Evolutionary conservation across 2,888 invertebrate genomes (phyloP).

Genomic region (Ophonus ardosiacus): DNA sequence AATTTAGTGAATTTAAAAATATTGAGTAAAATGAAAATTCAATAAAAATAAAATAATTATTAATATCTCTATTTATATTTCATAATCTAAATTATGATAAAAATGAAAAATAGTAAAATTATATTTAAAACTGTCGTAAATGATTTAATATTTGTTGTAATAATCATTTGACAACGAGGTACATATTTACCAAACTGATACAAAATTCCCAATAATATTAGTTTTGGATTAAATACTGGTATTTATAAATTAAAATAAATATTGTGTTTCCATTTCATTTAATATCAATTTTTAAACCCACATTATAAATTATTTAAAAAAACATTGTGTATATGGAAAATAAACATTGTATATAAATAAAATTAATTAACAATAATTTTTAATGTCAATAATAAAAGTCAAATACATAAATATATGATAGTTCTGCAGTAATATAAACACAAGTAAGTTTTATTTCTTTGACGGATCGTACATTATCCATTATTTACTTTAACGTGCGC

Average conservation of each 20-base stretch:
- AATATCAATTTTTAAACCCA: not conserved
- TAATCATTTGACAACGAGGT: no score
- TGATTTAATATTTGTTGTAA: no score
- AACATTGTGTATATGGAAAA: constrained; percentile 12
- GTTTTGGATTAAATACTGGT: no score
- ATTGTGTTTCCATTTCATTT: not conserved
- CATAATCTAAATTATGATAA: no score
- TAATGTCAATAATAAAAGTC: constrained; percentile 58
- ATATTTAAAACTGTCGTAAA: no score
- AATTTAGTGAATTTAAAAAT: no score
- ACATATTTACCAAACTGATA: no score
- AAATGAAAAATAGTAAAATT: no score
- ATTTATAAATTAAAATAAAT: not conserved
- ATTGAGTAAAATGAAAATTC: no score
- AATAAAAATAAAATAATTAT: no score
- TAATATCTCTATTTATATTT: no score
- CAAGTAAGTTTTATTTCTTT: constrained; percentile 31
- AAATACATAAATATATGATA: constrained; percentile 30
- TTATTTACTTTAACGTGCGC: constrained; percentile 14
- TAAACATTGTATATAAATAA: constrained; percentile 35
- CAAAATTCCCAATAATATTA: no score
- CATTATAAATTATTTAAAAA: constrained; percentile 4
- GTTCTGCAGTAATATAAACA: constrained; percentile 4
- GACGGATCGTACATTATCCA: constrained; percentile 6
- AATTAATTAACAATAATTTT: constrained; percentile 54